Percentiles rank a stretch among this genome's conserved stretches.
Conservation (phyloP, 2,797 vertebrate species). For the Nannoperca obscura region DNA sequence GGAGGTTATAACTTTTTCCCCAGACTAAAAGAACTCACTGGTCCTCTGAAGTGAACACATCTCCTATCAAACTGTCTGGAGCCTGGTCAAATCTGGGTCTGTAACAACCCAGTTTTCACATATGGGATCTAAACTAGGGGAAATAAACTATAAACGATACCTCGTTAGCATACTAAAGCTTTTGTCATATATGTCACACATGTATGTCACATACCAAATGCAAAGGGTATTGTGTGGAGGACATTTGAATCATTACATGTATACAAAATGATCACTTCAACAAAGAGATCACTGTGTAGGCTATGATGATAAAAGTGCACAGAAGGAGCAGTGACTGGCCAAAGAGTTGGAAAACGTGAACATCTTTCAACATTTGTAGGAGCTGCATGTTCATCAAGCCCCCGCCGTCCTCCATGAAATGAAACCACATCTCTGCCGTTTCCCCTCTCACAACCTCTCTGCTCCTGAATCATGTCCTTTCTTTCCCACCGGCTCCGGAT, state of each 20-base stretch:
- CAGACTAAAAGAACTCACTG: conserved; percentile 5
- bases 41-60: neutral
- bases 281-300: neutral
- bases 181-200: neutral
- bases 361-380: neutral
- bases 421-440: conserved; percentile 2
- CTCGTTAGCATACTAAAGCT: neutral
- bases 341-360: neutral
- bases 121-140: neutral
- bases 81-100: neutral
- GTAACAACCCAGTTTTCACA: neutral
- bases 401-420: neutral
- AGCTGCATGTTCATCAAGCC: neutral
- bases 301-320: neutral
- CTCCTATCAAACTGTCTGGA: neutral
- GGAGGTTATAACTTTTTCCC: neutral
- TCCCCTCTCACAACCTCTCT: neutral
- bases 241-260: neutral
- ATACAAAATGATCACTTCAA: neutral
- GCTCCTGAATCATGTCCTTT: conserved; percentile 27
- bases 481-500: conserved; percentile 51
- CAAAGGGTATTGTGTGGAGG: neutral
- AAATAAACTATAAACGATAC: neutral
- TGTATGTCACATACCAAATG: neutral
- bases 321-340: neutral